Base-by-base conservation (phyloP, 2,113 vertebrate genomes). In the Megaptera novaeangliae region DNA sequence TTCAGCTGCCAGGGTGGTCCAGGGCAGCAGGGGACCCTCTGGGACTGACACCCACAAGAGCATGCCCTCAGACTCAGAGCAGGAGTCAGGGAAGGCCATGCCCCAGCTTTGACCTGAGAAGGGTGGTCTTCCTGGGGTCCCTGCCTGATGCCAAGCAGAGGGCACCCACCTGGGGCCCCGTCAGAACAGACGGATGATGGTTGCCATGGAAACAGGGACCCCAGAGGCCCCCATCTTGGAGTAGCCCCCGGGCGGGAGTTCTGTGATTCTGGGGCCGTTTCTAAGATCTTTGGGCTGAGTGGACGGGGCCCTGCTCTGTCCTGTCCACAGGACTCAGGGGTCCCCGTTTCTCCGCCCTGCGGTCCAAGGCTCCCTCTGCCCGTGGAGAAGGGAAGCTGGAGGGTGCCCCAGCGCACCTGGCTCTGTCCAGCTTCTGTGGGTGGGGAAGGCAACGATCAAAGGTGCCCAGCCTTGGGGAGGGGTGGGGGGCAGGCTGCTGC, bases 61-160 rank as follows among this genome's bases (percentile, higher is more conserved):
- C 9, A 21, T 23, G 29, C 27, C 27, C 39, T 49, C 2, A 4
- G 64, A 77, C 63, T 59, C 0, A 0, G 63, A 71, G 63, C 55
- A 20, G 12, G 57, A 27, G 57, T 20, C 14, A 9, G 36, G 41
- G 41, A 44, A 63, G 68, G 39, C 85, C 49, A n/a, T 9, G 8
- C 18, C 29, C 41, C 46, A 29, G 5, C 72, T 55, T 59, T 61
- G 74, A 49, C 52, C 23, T 8, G 7, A 34, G 29, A 64, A 39
- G 21, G 36, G 8, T 18, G 3, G 1, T 63, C 34, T n/a, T 87
- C 9, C 66, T 3, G 8, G 23, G 11, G 75, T 14, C 36, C 46
- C 69, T 52, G 66, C 55, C 6, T 1, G 15, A 46, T 46, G 21
- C 11, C 36, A 46, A 55, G 36, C 71, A 57, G 18, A 15, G 63